A percentile compares a stretch with the other conserved stretches of the same genome.
Evolutionary conservation across 1,140 invertebrate genomes (phyloP).

Genomic region (Propsilocerus akamusi): DNA sequence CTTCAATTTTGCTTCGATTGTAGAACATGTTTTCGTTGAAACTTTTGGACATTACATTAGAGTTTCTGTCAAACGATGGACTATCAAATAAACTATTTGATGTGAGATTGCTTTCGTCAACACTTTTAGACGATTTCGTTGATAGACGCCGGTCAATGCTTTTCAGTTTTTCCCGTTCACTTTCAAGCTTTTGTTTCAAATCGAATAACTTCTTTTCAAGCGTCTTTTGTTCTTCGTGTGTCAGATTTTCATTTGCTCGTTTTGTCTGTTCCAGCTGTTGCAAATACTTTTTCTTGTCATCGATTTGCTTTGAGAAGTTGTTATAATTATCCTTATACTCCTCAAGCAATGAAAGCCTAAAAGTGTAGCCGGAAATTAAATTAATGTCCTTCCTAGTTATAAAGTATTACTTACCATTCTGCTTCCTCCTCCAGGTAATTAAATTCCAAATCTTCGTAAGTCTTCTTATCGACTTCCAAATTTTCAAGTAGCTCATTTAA

Average conservation of each 20-base stretch:
- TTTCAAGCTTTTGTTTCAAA: slow-evolving; percentile 7
- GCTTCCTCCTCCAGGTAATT: slow-evolving; percentile 83
- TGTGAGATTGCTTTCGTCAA: not conserved
- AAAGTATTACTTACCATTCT: slow-evolving; percentile 31
- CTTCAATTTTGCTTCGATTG: slow-evolving; percentile 20
- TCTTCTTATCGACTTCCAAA: slow-evolving; percentile 52
- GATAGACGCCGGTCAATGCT: slow-evolving; percentile 7
- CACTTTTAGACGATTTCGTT: not conserved
- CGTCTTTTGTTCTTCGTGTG: slow-evolving; percentile 39
- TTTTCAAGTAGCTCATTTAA: slow-evolving; percentile 40
- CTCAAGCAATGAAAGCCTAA: slow-evolving; percentile 39
- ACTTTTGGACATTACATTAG: slow-evolving; percentile 35
- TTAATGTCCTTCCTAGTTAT: too few species aligned
- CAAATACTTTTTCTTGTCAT: slow-evolving; percentile 38
- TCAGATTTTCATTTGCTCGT: slow-evolving; percentile 34
- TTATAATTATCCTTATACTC: slow-evolving; percentile 60
- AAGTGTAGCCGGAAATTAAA: not conserved
- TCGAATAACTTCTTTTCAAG: slow-evolving; percentile 26
- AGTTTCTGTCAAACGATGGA: slow-evolving; percentile 4
- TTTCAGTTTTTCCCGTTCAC: slow-evolving; percentile 7
- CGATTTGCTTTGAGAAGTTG: slow-evolving; percentile 41
- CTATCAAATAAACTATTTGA: not conserved
- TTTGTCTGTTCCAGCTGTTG: slow-evolving; percentile 46
- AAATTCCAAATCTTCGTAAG: slow-evolving; percentile 86
- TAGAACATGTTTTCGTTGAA: slow-evolving; percentile 39